Evolutionary conservation across 2,888 invertebrate species (phyloP), one percentile per base, ranked within the genome.

Genomic region (Carterocephalus palaemon): DNA sequence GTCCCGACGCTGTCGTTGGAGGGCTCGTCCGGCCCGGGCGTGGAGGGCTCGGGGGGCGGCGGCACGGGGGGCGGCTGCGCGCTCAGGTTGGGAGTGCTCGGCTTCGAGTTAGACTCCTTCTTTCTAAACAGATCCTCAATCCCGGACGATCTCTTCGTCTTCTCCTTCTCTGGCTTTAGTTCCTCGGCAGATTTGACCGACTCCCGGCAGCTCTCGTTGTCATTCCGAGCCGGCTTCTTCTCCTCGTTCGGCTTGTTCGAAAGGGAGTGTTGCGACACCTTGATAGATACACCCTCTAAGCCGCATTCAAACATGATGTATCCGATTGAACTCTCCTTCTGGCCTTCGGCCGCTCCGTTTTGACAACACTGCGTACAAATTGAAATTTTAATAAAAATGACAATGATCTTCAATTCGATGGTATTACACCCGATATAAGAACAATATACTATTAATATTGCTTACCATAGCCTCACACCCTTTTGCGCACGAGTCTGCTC

Each of bases 281-380:
- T 95, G 9, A 97, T 89, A 5, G 92, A 91, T 8, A 97, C 93
- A 1, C 96, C 95, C 81, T 98, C 98, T 20, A 98, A 81, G 0
- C 98, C 98, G 68, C 96, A 95, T 77, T 98, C 98, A 67, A 97
- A 97, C 97, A 98, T 98, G 41, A 98, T 97, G 69, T 95, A 97
- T 10, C 97, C 97, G 45, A 95, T 86, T 46, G 92, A 90, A 57
- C 90, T 92, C 48, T 92, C 85, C 19, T 88, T 89, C 56, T 89
- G 87, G 16, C 81, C 75, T 38, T 90, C 89, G 2, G 82, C 67
- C 23, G 78, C 67, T 37, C 69, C 75, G 36, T 70, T 81, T 53
- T 81, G 83, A 41, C 70, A 72, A 39, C 70, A 72, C 77, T 81
- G 51, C 5, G 43, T 46, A 46, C 42, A 48, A 28, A 33, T 29